A percentile compares a stretch with the other conserved stretches of the same genome.
These are phyloP conservation scores for Notocelia uddmanniana DNA, from an alignment of 2,888 invertebrate genomes.

Conservation along the genomic window DNA sequence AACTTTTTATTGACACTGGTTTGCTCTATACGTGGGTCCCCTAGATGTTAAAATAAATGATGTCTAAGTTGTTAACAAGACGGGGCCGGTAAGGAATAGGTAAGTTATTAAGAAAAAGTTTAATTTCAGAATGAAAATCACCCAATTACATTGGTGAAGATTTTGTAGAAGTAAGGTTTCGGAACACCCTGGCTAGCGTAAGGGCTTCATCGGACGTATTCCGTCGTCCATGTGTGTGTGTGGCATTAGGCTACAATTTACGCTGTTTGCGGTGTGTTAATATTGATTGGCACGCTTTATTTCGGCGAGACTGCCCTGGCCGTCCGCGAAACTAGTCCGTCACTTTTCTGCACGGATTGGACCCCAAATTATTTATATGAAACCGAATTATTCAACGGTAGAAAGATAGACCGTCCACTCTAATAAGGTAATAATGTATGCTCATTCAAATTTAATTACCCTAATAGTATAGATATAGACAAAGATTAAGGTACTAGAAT, in stretches of 20 bases:
- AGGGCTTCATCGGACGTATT: constrained; percentile 64
- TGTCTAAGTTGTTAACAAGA: too few species aligned
- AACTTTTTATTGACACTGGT: too few species aligned
- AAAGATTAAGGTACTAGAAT: too few species aligned
- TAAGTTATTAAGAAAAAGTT: too few species aligned
- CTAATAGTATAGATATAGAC: neutral
- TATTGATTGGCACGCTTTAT: constrained; percentile 86
- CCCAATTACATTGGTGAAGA: neutral
- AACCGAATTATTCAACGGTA: constrained; percentile 38
- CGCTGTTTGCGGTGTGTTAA: constrained; percentile 86
- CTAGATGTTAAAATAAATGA: too few species aligned
- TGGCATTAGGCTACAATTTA: constrained; percentile 86
- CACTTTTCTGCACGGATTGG: constrained; percentile 58
- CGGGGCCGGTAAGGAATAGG: too few species aligned
- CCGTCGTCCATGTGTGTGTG: constrained; percentile 68
- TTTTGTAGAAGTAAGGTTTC: constrained; percentile 5
- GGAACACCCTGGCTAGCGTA: constrained; percentile 70
- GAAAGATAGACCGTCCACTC: constrained; percentile 25
- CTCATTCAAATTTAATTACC: neutral
- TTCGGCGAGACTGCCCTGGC: constrained; percentile 77
- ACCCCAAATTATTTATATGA: constrained; percentile 49
- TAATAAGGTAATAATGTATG: constrained; percentile 33
- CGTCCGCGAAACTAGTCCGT: constrained; percentile 71
- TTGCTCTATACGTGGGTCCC: too few species aligned
- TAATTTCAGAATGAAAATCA: too few species aligned